Base-by-base conservation (phyloP, 2,888 invertebrate species). In the Polyploca ridens region DNA sequence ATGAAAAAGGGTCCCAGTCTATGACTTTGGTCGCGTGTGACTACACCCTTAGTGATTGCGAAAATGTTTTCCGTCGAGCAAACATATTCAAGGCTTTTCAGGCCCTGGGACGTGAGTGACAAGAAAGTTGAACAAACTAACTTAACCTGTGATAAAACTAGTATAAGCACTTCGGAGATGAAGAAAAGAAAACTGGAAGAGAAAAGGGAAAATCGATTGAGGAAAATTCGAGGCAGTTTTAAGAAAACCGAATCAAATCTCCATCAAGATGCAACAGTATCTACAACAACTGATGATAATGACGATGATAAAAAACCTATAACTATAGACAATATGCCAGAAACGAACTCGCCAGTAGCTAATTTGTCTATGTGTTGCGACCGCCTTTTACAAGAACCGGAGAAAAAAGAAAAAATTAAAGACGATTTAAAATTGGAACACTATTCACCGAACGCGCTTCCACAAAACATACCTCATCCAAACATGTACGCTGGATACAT, bases 41-140 rank as follows among this genome's bases (percentile, higher is more conserved):
- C 72, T 81, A 79, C 80, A 84, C 76, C 85, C 80, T 78, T 66
- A 64, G 64, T 66, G 66, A 61, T 73, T 66, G 69, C 62, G 66
- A 86, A 80, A 79, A 93, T 94, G 94, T 80, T 88, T 75, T 90
- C 90, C 68, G 82, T 81, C 62, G 87, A 88, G 65, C 88, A 87
- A 77, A 91, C 81, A 78, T 92, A 89, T 69, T 94, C 95, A 58
- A 93, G 95, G 76, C 88, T 96, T 27, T 96, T 96, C 78, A 94
- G 95, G 74, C 95, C 95, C 65, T 96, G 95, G 95, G 95, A 95
- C 83, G 89, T 90, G 69, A 92, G 90, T 89, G 91, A 88, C 62
- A 84, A 87, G 69, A 75, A 77, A 27, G 68, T 75, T n/a, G 66
- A 71, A 61, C 61, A 64, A 67, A 64, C 62, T 70, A 68, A 74